Base-by-base conservation (phyloP, 2,797 vertebrate species). In the Acropternis orthonyx region DNA sequence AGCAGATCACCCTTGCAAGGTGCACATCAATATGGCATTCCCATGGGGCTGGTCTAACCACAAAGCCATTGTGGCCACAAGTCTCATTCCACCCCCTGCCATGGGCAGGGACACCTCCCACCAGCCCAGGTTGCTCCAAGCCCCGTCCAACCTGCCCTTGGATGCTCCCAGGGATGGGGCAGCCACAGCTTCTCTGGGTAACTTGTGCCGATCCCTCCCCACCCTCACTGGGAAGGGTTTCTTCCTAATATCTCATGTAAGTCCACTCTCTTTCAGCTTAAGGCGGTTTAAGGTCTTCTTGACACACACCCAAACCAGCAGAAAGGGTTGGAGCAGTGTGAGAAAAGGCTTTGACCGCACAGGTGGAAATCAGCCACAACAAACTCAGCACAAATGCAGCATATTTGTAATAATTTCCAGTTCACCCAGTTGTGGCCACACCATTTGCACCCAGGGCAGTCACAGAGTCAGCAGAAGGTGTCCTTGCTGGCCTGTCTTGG, bases 221-320 rank as follows among this genome's bases (percentile, higher is more conserved):
- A 63, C 7, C 27, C 12, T 51, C 7, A 0, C 14, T 26, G 0
- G 41, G 41, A 37, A 37, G 37, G 32, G n/a, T 78, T 72, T 23
- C 46, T 28, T 3, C 39, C 34, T 10, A 23, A 12, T 0, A 43
- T 54, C 59, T 32, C 22, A 48, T 18, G 10, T 0, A 14, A 0
- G 1, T 21, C 12, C 44, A 14, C 15, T 7, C 19, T 32, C 22
- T 3, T 12, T 24, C 19, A 73, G 2, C 9, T 66, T 24, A 10
- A 36, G 19, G 21, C 39, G 14, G 10, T 52, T 72, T 48, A 36
- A 73, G 18, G 7, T 68, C 46, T 72, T 51, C 19, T 2, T 3
- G 6, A 37, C 1, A 6, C 6, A 9, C 46, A 24, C 9, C 24
- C 12, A 73, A 72, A 54, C 5, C 15, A 43, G 17, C 55, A 58